A percentile compares a stretch with the other conserved stretches of the same genome.
Conservation (phyloP, 2,113 vertebrate genomes). For the Larimichthys polyactis region DNA sequence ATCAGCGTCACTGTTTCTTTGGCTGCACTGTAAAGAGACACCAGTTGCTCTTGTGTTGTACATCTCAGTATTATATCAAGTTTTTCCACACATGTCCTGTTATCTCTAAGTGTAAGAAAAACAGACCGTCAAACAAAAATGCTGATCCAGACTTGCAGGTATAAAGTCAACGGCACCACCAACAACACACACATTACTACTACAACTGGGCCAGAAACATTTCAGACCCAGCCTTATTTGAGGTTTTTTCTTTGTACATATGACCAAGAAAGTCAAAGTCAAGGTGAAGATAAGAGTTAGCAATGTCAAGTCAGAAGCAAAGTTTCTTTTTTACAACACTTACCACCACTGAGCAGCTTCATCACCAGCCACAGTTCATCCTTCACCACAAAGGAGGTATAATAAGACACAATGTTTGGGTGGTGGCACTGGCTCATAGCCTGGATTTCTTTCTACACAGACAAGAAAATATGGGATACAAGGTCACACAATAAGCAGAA, state of each 20-base stretch:
- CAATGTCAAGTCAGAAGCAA: background rate
- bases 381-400: constrained; percentile 97
- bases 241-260: background rate
- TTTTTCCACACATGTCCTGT: background rate
- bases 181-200: background rate
- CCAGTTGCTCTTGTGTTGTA: background rate
- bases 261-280: constrained; percentile 24
- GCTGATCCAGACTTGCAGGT: background rate
- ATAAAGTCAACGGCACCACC: background rate
- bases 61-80: background rate
- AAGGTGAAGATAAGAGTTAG: background rate
- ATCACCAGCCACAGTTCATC: constrained; percentile 98
- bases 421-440: constrained; percentile 99
- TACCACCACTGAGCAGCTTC: constrained; percentile 96
- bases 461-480: constrained; percentile 40
- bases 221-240: background rate
- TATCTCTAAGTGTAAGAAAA: background rate
- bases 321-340: constrained; percentile 68
- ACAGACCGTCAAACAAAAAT: background rate
- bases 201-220: background rate
- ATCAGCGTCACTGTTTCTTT: background rate
- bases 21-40: background rate
- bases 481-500: constrained; percentile 9
- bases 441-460: constrained; percentile 96
- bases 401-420: constrained; percentile 97